A percentile compares a stretch with the other conserved stretches of the same genome.
phyloP scores from a whole-genome alignment of 2,888 invertebrate genomes.

The Azorinus chamasolen region DNA sequence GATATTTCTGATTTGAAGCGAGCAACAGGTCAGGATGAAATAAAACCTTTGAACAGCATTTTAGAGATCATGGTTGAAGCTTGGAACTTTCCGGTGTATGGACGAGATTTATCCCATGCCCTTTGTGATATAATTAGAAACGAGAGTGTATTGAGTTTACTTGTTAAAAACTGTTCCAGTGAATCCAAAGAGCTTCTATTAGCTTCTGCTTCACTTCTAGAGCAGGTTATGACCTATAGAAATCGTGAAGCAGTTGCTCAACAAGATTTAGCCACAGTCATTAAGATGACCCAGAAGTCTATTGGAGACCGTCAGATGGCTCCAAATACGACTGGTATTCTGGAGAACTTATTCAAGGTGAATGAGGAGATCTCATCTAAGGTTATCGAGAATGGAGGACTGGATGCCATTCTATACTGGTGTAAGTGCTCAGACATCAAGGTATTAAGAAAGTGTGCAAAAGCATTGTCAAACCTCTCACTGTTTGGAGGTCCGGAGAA shows the following conservation, averaged over 20 bases:
- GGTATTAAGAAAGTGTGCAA: slow-evolving; percentile 97
- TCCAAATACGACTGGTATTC: slow-evolving; percentile 81
- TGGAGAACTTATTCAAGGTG: slow-evolving; percentile 93
- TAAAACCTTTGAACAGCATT: slow-evolving; percentile 77
- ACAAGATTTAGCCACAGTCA: slow-evolving; percentile 95
- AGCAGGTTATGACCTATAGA: slow-evolving; percentile 97
- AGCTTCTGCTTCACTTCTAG: slow-evolving; percentile 95
- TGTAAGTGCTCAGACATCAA: slow-evolving; percentile 96
- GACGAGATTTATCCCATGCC: slow-evolving; percentile 96
- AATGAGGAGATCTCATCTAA: slow-evolving; percentile 98
- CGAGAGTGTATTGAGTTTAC: slow-evolving; percentile 95
- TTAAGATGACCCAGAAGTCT: slow-evolving; percentile 95
- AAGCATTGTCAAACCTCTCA: slow-evolving; percentile 98
- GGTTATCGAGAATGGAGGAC: slow-evolving; percentile 95
- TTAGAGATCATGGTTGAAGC: slow-evolving; percentile 88
- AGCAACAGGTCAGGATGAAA: slow-evolving; percentile 71
- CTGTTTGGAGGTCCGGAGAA: slow-evolving; percentile 98
- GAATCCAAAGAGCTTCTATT: slow-evolving; percentile 93
- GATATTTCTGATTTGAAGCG: slow-evolving; percentile 74
- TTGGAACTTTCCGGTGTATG: slow-evolving; percentile 98
- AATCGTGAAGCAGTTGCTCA: slow-evolving; percentile 97
- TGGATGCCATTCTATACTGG: slow-evolving; percentile 97
- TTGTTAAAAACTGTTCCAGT: slow-evolving; percentile 90
- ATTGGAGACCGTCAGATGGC: slow-evolving; percentile 91
- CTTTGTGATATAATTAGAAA: slow-evolving; percentile 96